Evolutionary conservation across 2,797 vertebrate species (phyloP).

Genomic region (Tenualosa ilisha): DNA sequence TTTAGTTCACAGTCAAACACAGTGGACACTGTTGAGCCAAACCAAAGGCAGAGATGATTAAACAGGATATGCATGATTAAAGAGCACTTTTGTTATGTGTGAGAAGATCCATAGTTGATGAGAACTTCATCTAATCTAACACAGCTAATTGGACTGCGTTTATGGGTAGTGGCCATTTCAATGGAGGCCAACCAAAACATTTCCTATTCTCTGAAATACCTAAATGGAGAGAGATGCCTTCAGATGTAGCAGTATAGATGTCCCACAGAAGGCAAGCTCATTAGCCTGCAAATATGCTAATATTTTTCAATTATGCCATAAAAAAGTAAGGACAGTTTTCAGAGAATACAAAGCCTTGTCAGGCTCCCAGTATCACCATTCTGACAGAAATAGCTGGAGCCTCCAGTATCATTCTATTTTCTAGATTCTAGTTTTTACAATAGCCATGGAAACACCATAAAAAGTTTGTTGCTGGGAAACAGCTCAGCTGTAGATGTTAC

Average conservation of each 20-base stretch:
- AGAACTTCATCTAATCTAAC: conserved; percentile 74
- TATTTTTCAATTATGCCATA: conserved; percentile 55
- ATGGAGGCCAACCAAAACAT: conserved; percentile 73
- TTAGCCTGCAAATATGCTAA: conserved; percentile 53
- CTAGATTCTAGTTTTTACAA: not conserved
- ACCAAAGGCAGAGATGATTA: conserved; percentile 80
- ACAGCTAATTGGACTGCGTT: conserved; percentile 77
- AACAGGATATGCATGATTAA: conserved; percentile 90
- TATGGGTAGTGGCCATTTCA: conserved; percentile 77
- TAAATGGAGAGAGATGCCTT: conserved; percentile 71
- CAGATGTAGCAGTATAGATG: conserved; percentile 55
- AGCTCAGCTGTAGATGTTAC: not conserved
- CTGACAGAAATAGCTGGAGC: not conserved
- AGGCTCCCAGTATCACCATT: not conserved
- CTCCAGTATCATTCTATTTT: not conserved
- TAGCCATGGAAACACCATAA: not conserved
- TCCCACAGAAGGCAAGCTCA: conserved; percentile 53
- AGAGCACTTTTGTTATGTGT: conserved; percentile 79
- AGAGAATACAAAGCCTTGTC: conserved; percentile 20
- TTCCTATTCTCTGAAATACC: conserved; percentile 71
- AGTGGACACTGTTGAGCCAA: conserved; percentile 49
- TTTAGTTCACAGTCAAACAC: conserved; percentile 25
- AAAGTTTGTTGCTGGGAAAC: not conserved
- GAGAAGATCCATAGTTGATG: conserved; percentile 72
- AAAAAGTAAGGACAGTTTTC: conserved; percentile 38